Base-by-base conservation (phyloP, 2,113 vertebrate genomes). In the Numenius arquata region DNA sequence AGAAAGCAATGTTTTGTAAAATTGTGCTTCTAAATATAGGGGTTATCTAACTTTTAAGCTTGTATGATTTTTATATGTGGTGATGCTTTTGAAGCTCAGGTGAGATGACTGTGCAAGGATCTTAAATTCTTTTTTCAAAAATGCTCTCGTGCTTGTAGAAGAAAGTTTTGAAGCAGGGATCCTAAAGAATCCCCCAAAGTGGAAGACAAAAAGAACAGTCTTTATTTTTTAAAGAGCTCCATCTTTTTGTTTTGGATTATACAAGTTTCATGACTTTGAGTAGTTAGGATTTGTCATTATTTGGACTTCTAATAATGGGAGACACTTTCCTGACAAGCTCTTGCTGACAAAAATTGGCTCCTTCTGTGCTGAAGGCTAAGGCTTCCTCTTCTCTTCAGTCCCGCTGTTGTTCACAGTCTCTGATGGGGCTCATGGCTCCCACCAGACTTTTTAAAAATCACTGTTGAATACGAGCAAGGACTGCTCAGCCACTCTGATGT, bases 31-130 rank as follows among this genome's bases (percentile, higher is more conserved):
- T 76, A 40, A 73, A 61, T 53, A n/a, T 15, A 50, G 75, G 16
- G 22, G 16, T 50, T 56, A 45, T n/a, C 22, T 66, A 45, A 65
- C 62, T 81, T 84, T 72, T 34, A 48, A 58, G 48, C 4, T 82
- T 45, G 21, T 15, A 20, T 27, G 38, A 22, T 59, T 86, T 82
- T 50, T 11, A 30, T 21, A 55, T 16, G 22, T 0, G 0, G 15
- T 18, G 50, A 59, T 30, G 52, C 5, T 85, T 83, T 68, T 92
- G 77, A 66, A 89, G 30, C 17, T 77, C 43, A 56, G 12, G 19
- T 75, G 76, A 85, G 36, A 71, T 48, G 74, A 30, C 56, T 34
- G 10, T 78, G 41, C n/a, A 70, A 66, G 26, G 40, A 62, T 56
- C 30, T 76, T 8, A 59, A 68, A 56, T 48, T 76, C 19, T 48